Conservation (phyloP, 2,888 invertebrate genomes). For the Yponomeuta sedellus region DNA sequence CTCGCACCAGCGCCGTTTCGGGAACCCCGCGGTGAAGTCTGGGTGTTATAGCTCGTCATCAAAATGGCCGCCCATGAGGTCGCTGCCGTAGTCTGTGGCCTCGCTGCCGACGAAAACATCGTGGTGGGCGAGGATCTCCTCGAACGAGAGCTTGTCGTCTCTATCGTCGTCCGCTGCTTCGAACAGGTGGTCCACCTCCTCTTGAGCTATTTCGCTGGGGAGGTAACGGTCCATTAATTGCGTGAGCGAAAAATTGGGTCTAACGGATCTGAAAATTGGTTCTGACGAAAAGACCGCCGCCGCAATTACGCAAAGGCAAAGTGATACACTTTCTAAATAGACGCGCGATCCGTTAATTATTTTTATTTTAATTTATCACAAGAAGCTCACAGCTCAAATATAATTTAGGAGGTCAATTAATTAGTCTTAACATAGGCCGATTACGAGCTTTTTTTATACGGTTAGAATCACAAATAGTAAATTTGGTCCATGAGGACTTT, state of each 20-base stretch:
- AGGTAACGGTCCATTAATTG: constrained; percentile 17
- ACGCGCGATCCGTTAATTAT: no score
- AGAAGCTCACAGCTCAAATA: no score
- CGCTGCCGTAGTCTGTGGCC: constrained; percentile 91
- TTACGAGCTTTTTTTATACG: no score
- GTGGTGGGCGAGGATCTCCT: constrained; percentile 89
- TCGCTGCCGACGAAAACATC: constrained; percentile 95
- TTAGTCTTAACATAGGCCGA: no score
- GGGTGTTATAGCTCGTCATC: constrained; percentile 79
- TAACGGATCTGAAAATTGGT: no score
- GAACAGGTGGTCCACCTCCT: constrained; percentile 94
- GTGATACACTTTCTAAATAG: no score
- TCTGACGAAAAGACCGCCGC: no score
- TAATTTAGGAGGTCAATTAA: no score
- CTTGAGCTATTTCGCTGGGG: constrained; percentile 87
- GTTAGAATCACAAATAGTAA: no score
- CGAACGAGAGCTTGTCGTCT: constrained; percentile 85
- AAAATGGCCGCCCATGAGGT: constrained; percentile 87
- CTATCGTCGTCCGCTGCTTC: constrained; percentile 90
- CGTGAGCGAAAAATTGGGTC: not conserved
- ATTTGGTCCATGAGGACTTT: no score
- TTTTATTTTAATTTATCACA: no score
- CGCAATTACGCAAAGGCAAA: no score
- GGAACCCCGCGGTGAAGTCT: not conserved
- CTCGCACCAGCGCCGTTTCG: not conserved